Evolutionary conservation across 2,113 vertebrate genomes (phyloP).

Genomic region (Hyla sarda): DNA sequence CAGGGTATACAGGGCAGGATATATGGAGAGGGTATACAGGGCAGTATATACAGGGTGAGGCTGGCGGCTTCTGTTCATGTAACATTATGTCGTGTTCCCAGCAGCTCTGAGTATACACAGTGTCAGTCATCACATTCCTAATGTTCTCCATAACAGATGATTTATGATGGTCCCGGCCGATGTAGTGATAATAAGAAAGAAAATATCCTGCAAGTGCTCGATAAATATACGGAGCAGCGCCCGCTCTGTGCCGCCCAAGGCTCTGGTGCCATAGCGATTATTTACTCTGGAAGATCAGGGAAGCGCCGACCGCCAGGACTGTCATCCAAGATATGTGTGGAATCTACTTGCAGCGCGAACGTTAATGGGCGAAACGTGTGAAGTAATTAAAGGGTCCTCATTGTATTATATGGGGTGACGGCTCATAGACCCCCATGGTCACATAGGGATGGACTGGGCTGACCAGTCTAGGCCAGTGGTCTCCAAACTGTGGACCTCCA

Average conservation of each 20-base stretch:
- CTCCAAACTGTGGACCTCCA: too few relatives aligned
- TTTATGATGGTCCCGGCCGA: constrained; percentile 9
- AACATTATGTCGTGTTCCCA: constrained; percentile 52
- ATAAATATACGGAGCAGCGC: constrained; percentile 25
- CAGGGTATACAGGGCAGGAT: too few relatives aligned
- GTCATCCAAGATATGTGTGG: neutral
- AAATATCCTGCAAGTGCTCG: constrained; percentile 47
- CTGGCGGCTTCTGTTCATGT: too few relatives aligned
- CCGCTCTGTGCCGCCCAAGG: neutral
- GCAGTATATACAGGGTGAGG: too few relatives aligned
- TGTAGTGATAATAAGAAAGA: constrained; percentile 28
- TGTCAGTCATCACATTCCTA: constrained; percentile 55
- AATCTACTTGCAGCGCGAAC: neutral
- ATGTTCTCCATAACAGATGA: constrained; percentile 31
- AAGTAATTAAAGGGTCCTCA: neutral
- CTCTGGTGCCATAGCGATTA: constrained; percentile 6
- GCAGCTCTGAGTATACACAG: constrained; percentile 35
- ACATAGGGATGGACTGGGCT: too few relatives aligned
- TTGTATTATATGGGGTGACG: neutral
- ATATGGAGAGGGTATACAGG: too few relatives aligned
- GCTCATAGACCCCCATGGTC: too few relatives aligned
- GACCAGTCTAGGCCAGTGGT: too few relatives aligned
- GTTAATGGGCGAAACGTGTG: neutral
- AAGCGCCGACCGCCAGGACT: neutral
- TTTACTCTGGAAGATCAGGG: constrained; percentile 32